A percentile compares a stretch with the other conserved stretches of the same genome.
Evolutionary conservation across 2,797 vertebrate species (phyloP).

Genomic region (Mareca penelope): DNA sequence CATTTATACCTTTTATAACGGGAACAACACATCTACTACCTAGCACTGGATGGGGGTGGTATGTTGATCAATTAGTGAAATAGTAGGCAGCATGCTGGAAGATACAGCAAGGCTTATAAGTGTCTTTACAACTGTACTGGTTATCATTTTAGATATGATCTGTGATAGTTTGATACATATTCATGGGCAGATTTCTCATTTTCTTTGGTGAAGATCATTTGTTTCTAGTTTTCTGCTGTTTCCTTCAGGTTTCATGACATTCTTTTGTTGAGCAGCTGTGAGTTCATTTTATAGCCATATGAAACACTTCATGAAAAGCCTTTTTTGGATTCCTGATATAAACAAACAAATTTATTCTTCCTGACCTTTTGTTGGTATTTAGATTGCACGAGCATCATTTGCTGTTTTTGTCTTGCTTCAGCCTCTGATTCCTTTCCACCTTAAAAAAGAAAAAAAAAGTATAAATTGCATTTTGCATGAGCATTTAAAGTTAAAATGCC

Average conservation of each 20-base stretch:
- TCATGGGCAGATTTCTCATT: conserved; percentile 10
- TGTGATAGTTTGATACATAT: background rate
- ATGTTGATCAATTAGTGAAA: conserved; percentile 13
- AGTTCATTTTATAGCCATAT: background rate
- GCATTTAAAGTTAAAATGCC: conserved; percentile 50
- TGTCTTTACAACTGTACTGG: background rate
- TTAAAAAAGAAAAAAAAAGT: conserved; percentile 49
- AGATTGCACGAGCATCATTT: conserved; percentile 56
- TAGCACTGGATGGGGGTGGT: background rate
- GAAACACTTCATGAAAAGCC: conserved; percentile 1
- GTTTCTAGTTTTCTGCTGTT: conserved; percentile 15
- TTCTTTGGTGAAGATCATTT: conserved; percentile 13
- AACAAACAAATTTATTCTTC: conserved; percentile 2
- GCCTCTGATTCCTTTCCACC: conserved; percentile 80
- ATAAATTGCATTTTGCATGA: background rate
- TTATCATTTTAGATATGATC: background rate
- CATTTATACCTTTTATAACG: background rate
- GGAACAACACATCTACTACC: background rate
- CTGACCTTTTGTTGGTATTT: conserved; percentile 88
- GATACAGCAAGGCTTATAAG: background rate
- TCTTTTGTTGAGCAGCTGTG: conserved; percentile 8
- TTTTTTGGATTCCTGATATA: conserved; percentile 27
- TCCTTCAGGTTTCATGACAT: conserved; percentile 18
- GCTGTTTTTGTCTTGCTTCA: conserved; percentile 84
- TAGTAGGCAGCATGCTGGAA: background rate